Percentiles rank a stretch among this genome's conserved stretches.
Conservation (phyloP, 2,888 invertebrate species). For the Lasius fuliginosus region DNA sequence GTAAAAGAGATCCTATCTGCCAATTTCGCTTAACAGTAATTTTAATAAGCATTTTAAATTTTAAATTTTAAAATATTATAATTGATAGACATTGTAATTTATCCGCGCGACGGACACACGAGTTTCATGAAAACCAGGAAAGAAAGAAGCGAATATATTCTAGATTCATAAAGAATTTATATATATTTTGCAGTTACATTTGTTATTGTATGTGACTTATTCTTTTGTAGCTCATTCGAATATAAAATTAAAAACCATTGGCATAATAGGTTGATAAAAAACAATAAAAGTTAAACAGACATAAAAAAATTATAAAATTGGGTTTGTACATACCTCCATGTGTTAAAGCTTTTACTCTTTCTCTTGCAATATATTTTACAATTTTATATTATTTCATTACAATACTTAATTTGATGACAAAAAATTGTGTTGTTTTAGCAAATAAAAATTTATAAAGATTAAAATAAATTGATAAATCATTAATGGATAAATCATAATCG, state of each 20-base stretch:
- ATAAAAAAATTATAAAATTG: slow-evolving; percentile 9
- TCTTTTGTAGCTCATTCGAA: not conserved
- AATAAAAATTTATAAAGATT: not conserved
- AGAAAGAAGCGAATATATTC: not conserved
- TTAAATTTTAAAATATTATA: slow-evolving; percentile 17
- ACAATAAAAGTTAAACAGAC: not conserved
- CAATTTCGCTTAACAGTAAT: not conserved
- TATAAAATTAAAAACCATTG: not conserved
- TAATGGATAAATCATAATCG: not conserved
- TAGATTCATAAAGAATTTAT: slow-evolving; percentile 16
- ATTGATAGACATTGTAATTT: not conserved
- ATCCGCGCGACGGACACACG: not conserved
- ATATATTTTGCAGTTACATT: slow-evolving; percentile 10
- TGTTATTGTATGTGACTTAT: not conserved
- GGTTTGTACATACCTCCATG: not conserved
- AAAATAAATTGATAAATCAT: slow-evolving; percentile 3
- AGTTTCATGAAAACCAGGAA: slow-evolving; percentile 4
- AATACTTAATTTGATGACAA: not conserved
- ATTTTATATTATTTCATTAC: not conserved
- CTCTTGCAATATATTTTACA: not conserved
- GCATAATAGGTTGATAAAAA: not conserved
- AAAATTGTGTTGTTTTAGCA: not conserved
- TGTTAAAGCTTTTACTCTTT: not conserved
- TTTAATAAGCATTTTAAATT: not conserved
- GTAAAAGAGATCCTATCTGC: not conserved